phyloP scores from a whole-genome alignment of 2,888 invertebrate genomes.

The Patella caerulea region DNA sequence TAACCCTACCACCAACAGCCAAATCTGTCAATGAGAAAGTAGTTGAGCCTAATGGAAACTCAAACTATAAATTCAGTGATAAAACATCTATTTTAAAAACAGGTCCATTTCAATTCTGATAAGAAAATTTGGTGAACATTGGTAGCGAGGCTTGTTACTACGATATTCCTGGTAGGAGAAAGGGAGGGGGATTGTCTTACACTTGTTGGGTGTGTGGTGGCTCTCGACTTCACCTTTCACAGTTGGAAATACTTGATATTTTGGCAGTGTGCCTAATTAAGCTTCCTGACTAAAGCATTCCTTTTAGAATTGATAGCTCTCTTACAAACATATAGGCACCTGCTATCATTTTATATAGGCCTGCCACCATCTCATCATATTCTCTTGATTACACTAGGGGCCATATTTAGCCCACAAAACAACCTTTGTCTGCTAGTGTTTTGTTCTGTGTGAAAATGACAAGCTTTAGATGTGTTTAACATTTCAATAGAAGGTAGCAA shows the following conservation, averaged over 20 bases:
- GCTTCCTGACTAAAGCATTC: constrained; percentile 24
- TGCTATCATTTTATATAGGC: constrained; percentile 23
- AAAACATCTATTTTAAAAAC: constrained; percentile 16
- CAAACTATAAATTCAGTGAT: neutral
- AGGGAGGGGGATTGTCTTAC: constrained; percentile 21
- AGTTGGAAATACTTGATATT: constrained; percentile 33
- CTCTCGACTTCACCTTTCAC: constrained; percentile 22
- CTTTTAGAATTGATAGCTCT: constrained; percentile 24
- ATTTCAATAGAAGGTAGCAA: constrained; percentile 8
- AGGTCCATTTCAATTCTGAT: constrained; percentile 26
- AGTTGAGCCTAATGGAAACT: neutral
- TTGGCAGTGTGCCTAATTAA: constrained; percentile 30
- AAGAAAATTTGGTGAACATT: constrained; percentile 11
- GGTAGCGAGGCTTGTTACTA: constrained; percentile 14
- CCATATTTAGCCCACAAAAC: constrained; percentile 23
- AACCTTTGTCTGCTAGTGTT: neutral
- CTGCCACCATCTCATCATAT: constrained; percentile 11
- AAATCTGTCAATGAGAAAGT: constrained; percentile 1
- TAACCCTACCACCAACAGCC: constrained; percentile 11
- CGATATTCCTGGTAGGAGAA: constrained; percentile 11
- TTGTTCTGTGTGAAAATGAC: constrained; percentile 16
- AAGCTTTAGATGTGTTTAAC: constrained; percentile 8
- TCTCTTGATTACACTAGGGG: constrained; percentile 17
- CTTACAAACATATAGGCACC: constrained; percentile 22
- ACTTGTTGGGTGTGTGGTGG: constrained; percentile 19